A percentile compares a stretch with the other conserved stretches of the same genome.
Evolutionary conservation across 2,888 invertebrate species (phyloP).

Genomic region (Nomada hirtipes): DNA sequence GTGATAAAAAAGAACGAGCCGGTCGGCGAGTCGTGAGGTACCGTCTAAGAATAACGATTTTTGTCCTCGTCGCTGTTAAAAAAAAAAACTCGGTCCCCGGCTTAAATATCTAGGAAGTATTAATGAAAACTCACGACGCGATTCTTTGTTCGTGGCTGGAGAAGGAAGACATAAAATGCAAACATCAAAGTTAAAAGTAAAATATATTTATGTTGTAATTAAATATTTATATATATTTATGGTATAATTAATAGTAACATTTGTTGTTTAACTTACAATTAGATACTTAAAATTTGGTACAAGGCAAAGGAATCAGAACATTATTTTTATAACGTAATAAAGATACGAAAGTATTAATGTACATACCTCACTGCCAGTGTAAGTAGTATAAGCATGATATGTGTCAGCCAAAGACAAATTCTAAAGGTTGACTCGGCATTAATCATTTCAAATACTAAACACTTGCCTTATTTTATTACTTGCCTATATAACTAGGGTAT

Average conservation of each 20-base stretch:
- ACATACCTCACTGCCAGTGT: neutral
- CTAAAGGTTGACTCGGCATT: too few species aligned
- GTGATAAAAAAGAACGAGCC: neutral
- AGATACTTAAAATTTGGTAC: too few species aligned
- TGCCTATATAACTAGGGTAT: too few species aligned
- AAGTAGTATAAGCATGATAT: neutral
- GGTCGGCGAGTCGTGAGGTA: neutral
- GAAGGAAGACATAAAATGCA: neutral
- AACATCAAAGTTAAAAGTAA: neutral
- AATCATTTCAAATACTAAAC: too few species aligned
- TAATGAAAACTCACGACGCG: neutral
- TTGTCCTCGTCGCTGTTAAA: neutral
- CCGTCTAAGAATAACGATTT: neutral
- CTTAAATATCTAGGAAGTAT: neutral
- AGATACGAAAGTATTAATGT: too few species aligned
- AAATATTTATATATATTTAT: too few species aligned
- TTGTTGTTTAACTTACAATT: too few species aligned
- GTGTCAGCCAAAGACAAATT: neutral
- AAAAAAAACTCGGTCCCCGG: neutral
- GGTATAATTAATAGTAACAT: too few species aligned
- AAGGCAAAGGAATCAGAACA: too few species aligned
- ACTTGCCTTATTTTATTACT: too few species aligned
- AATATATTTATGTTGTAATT: too few species aligned
- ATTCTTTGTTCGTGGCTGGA: neutral
- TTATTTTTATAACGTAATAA: too few species aligned